Percentiles rank a stretch among this genome's conserved stretches.
Evolutionary conservation across 2,888 invertebrate species (phyloP).

Genomic region (Penaeus monodon): DNA sequence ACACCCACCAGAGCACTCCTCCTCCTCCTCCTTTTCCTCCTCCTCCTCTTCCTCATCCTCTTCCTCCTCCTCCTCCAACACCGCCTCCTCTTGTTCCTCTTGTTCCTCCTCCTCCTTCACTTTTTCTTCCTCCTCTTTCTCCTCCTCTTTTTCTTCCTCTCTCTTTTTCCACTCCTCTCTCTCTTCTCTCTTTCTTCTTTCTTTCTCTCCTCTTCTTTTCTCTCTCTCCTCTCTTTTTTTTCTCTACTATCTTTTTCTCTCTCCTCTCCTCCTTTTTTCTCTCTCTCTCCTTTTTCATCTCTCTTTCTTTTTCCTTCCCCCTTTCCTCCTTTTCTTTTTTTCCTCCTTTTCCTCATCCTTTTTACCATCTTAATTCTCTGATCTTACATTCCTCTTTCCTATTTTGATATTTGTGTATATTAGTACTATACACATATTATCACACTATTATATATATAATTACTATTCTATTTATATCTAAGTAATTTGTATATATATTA

Average conservation of each 20-base stretch:
- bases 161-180: neutral
- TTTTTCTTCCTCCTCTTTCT: neutral
- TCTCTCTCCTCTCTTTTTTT: neutral
- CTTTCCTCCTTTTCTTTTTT: conserved; percentile 1
- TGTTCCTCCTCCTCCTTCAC: no score
- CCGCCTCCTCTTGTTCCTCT: neutral
- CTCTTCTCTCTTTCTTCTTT: neutral
- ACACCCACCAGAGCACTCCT: neutral
- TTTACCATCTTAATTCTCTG: no score
- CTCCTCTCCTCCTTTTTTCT: neutral
- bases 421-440: no score
- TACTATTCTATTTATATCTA: no score
- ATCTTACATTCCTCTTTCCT: no score
- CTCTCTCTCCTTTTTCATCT: neutral
- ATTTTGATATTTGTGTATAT: no score
- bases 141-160: neutral
- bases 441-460: no score
- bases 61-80: neutral
- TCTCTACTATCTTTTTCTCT: neutral
- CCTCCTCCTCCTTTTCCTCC: neutral
- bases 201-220: neutral
- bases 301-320: conserved; percentile 6
- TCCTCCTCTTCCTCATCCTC: neutral
- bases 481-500: no score
- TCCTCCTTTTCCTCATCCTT: neutral